Evolutionary conservation across 1,140 invertebrate genomes (phyloP).

Genomic region (Papilio glaucus): DNA sequence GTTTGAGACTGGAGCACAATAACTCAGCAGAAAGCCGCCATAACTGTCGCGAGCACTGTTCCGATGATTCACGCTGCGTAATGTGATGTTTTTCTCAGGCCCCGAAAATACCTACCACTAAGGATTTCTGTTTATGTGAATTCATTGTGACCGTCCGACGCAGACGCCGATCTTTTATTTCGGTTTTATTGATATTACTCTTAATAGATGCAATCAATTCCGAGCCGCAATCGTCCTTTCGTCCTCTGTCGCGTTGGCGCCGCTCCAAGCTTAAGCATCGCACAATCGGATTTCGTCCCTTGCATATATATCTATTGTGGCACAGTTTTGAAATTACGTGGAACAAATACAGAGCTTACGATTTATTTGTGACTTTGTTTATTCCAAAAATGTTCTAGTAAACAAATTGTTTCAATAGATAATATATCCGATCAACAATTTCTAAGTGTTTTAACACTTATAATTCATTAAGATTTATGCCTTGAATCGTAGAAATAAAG

Average conservation of each 20-base stretch:
- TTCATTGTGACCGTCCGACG: constrained; percentile 10
- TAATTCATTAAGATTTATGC: too few species aligned
- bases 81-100: constrained; percentile 57
- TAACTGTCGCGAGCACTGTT: constrained; percentile 74
- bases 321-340: constrained; percentile 35
- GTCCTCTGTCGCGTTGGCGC: constrained; percentile 32
- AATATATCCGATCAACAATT: too few species aligned
- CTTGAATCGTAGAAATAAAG: too few species aligned
- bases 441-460: too few species aligned
- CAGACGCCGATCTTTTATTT: constrained; percentile 37
- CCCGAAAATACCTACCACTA: constrained; percentile 31
- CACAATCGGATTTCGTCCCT: constrained; percentile 34
- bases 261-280: constrained; percentile 27
- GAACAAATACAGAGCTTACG: constrained; percentile 31
- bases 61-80: constrained; percentile 67
- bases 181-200: constrained; percentile 37
- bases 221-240: constrained; percentile 32
- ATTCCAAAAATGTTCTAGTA: constrained; percentile 8
- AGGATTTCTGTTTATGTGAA: constrained; percentile 37
- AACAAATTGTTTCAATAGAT: not conserved
- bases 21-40: constrained; percentile 67
- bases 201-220: constrained; percentile 39
- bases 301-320: constrained; percentile 37
- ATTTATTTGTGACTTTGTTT: constrained; percentile 16
- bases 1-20: constrained; percentile 70